These are phyloP conservation scores for Archaeoteleia sp. DNA, from an alignment of 2,888 invertebrate species.

Conservation along the genomic window DNA sequence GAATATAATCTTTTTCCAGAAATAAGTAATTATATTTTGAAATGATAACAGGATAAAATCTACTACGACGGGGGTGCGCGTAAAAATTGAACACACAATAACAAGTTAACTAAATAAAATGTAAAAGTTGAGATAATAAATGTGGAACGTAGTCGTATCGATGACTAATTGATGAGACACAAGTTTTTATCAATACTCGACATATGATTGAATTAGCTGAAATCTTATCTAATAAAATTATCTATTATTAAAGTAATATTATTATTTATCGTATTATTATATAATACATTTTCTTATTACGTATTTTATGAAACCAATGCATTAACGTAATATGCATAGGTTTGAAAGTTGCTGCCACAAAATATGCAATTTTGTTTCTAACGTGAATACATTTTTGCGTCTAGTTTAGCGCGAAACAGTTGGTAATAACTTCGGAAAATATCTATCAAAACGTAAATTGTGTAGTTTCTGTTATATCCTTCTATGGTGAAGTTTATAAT, in stretches of 20 bases:
- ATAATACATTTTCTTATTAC: no score
- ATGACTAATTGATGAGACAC: neutral
- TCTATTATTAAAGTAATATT: no score
- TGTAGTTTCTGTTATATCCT: constrained; percentile 13
- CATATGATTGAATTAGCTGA: constrained; percentile 5
- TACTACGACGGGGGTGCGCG: constrained; percentile 14
- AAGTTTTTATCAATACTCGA: neutral
- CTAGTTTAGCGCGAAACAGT: constrained; percentile 30
- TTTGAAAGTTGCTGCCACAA: constrained; percentile 28
- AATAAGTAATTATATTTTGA: no score
- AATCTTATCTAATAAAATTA: no score
- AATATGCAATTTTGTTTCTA: constrained; percentile 19
- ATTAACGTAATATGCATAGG: no score
- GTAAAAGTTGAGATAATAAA: constrained; percentile 16
- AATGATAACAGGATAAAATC: no score
- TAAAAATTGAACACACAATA: constrained; percentile 10
- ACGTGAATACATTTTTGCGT: constrained; percentile 35
- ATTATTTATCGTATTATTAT: no score
- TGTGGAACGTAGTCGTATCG: constrained; percentile 27
- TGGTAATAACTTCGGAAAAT: constrained; percentile 24
- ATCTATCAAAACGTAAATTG: constrained; percentile 23
- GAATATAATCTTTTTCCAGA: no score
- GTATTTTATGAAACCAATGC: no score
- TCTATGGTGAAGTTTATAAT: constrained; percentile 19
- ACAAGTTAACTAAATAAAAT: constrained; percentile 11